Base-by-base conservation (phyloP, 2,888 invertebrate species). In the Eupithecia vulgata region DNA sequence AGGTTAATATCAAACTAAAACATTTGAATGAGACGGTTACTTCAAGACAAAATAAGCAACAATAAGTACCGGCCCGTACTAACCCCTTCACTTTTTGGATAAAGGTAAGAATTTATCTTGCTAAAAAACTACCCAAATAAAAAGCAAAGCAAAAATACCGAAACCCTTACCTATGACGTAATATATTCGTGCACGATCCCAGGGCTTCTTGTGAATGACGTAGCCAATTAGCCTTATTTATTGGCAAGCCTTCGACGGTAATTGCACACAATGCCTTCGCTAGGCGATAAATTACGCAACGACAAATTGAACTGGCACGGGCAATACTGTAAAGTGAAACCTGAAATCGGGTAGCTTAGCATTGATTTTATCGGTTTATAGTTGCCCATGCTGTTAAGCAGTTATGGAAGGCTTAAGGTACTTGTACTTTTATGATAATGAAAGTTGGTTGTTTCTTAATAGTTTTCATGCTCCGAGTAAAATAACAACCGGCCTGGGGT, bases 141-240 rank as follows among this genome's bases (percentile, higher is more conserved):
- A 37, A 64, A 17, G 34, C 17, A 8, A 35, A 64, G 21, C 37
- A 37, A 35, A 35, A 35, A 37, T 64, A 35, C 37, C n/a, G 17
- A 5, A 64, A n/a, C 62, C 62, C 62, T 62, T 62, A 34, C 2
- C 34, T 64, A n/a, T 64, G 62, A 37, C 17, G 73, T 73, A 69
- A 74, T 80, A 74, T 76, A 68, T 78, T 72, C 79, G 80, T 77
- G 76, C 72, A n/a, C 77, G 84, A 85, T 84, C 80, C 79, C 74
- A 76, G 68, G 81, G 87, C 81, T 81, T 88, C 79, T 78, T 78
- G 81, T 77, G 87, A 88, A 83, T 78, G 87, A 88, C 88, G 84
- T 83, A 85, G 84, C 85, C 88, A 90, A 90, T 90, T 90, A 89
- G 76, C 81, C 82, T 85, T 90, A 90, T 90, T 89, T 90, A 90